A percentile compares a stretch with the other conserved stretches of the same genome.
phyloP scores from a whole-genome alignment of 1,140 invertebrate genomes.

The Drosophila suzukii region DNA sequence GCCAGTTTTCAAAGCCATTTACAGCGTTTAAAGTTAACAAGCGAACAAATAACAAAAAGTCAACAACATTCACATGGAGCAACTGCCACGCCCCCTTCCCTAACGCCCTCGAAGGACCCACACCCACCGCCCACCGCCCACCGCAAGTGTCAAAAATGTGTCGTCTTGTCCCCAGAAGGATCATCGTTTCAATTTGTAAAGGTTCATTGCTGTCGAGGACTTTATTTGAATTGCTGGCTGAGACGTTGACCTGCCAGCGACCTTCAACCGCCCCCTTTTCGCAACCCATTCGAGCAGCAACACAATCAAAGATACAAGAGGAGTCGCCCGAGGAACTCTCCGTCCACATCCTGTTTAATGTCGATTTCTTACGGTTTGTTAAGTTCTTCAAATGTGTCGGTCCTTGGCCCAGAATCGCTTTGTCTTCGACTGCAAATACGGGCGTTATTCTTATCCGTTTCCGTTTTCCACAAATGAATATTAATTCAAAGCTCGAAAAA shows the following conservation, averaged over 20 bases:
- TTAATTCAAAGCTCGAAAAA: slow-evolving; percentile 43
- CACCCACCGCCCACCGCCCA: slow-evolving; percentile 1
- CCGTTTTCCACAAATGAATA: slow-evolving; percentile 47
- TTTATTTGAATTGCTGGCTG: slow-evolving; percentile 59
- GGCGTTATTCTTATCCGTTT: neutral
- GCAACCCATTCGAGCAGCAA: slow-evolving; percentile 54
- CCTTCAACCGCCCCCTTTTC: slow-evolving; percentile 46
- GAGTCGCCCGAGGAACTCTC: slow-evolving; percentile 13
- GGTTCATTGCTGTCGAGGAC: slow-evolving; percentile 57
- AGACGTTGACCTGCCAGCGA: slow-evolving; percentile 70
- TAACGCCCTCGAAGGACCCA: neutral
- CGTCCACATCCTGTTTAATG: slow-evolving; percentile 71
- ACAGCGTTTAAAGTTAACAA: slow-evolving; percentile 82
- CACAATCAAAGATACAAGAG: slow-evolving; percentile 54
- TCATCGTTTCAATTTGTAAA: slow-evolving; percentile 73
- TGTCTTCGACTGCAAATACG: slow-evolving; percentile 24
- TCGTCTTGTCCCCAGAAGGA: slow-evolving; percentile 49
- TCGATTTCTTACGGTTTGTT: slow-evolving; percentile 78
- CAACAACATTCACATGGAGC: slow-evolving; percentile 58
- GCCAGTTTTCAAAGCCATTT: slow-evolving; percentile 82
- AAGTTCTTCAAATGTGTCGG: slow-evolving; percentile 74
- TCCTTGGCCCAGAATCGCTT: slow-evolving; percentile 36
- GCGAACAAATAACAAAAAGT: slow-evolving; percentile 80
- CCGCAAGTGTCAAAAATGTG: slow-evolving; percentile 59
- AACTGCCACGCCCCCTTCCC: slow-evolving; percentile 1